Evolutionary conservation across 2,888 invertebrate species (phyloP).

Genomic region (Branchellion lobata): DNA sequence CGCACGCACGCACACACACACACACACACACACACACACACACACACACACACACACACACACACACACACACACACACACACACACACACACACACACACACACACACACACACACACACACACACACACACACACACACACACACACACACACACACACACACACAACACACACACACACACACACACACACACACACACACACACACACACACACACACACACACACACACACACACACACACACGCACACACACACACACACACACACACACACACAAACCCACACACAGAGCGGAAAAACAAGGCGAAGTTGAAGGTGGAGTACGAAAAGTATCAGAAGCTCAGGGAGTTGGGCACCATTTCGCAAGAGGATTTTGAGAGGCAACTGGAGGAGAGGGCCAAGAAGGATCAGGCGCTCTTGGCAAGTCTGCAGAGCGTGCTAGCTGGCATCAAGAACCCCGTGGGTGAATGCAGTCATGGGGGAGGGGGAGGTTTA

Average conservation of each 20-base stretch:
- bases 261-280: neutral
- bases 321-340: conserved; percentile 40
- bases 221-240: neutral
- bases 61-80: too few relatives aligned
- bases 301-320: conserved; percentile 31
- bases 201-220: too few relatives aligned
- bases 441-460: conserved; percentile 4
- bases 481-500: too few relatives aligned
- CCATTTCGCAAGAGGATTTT: conserved; percentile 27
- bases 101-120: too few relatives aligned
- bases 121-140: too few relatives aligned
- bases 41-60: too few relatives aligned
- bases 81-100: too few relatives aligned
- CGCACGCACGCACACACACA: conserved; percentile 14
- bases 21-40: too few relatives aligned
- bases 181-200: too few relatives aligned
- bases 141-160: too few relatives aligned
- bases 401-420: neutral
- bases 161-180: too few relatives aligned
- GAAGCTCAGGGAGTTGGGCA: conserved; percentile 19
- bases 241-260: neutral
- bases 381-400: conserved; percentile 35
- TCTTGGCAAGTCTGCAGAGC: neutral
- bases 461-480: neutral
- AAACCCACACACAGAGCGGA: conserved; percentile 18